These are phyloP conservation scores for Conomelus anceps DNA, from an alignment of 2,888 invertebrate species.

Conservation along the genomic window DNA sequence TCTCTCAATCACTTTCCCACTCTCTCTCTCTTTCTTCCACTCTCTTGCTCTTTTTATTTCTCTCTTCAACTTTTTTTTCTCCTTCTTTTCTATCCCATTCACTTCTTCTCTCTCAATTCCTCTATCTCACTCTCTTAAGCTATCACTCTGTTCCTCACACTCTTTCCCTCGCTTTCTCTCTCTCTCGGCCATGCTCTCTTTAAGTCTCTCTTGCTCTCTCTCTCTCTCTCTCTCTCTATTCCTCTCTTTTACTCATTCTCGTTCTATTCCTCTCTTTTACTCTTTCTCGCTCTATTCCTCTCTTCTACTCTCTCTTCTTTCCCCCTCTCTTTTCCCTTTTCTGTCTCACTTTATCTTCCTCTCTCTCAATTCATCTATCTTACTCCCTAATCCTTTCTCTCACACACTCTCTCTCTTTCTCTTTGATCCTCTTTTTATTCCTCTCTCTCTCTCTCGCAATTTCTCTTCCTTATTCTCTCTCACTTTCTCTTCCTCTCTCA, in stretches of 20 bases:
- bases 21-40: background rate
- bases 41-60: background rate
- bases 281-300: background rate
- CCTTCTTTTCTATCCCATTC: background rate
- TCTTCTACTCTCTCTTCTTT: background rate
- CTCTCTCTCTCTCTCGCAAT: background rate
- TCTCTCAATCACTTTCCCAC: background rate
- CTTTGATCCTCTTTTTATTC: too few species aligned
- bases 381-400: too few species aligned
- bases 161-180: background rate
- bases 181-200: background rate
- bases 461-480: background rate
- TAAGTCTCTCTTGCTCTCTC: background rate
- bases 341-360: too few species aligned
- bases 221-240: background rate
- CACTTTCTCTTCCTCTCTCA: background rate
- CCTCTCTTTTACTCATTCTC: background rate
- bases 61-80: background rate
- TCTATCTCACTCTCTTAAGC: background rate
- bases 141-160: background rate
- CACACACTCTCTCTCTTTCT: background rate
- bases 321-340: slow-evolving; percentile 9
- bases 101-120: background rate
- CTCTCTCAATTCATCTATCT: too few species aligned
- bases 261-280: background rate